These are phyloP conservation scores for Portevinia maculata DNA, from an alignment of 2,888 invertebrate genomes.

Conservation along the genomic window DNA sequence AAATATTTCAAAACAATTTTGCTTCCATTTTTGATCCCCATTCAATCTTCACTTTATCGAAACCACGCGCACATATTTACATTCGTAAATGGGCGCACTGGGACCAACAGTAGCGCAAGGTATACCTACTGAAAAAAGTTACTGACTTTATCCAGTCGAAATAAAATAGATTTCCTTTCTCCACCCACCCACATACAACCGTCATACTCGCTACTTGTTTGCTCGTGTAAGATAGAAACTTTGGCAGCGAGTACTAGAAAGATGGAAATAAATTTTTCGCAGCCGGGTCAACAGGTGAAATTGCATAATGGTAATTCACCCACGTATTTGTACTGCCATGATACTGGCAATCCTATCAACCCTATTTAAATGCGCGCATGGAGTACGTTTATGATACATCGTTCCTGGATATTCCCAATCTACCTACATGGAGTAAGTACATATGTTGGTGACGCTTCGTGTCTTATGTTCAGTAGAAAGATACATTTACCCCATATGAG, in stretches of 20 bases:
- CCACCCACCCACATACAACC: not conserved
- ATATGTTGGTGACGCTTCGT: not conserved
- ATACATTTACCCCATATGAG: not conserved
- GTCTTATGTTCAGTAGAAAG: not conserved
- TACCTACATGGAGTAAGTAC: not conserved
- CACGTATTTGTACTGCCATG: constrained; percentile 51
- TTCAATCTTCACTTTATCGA: constrained; percentile 64
- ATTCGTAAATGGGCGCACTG: not conserved
- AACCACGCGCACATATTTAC: constrained; percentile 45
- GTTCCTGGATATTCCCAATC: constrained; percentile 17
- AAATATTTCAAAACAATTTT: constrained; percentile 44
- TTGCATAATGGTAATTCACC: constrained; percentile 62
- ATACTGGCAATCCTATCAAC: constrained; percentile 24
- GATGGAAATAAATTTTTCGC: constrained; percentile 58
- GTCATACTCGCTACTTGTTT: constrained; percentile 2
- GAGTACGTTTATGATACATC: constrained; percentile 39
- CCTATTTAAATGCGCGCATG: constrained; percentile 41
- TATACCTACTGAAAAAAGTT: constrained; percentile 40
- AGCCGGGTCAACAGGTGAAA: constrained; percentile 70
- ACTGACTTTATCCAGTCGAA: constrained; percentile 56
- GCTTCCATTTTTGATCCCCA: constrained; percentile 30
- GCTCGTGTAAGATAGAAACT: constrained; percentile 24
- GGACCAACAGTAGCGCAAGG: not conserved
- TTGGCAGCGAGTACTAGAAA: constrained; percentile 1
- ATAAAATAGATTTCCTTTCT: constrained; percentile 45